Percentiles rank a stretch among this genome's conserved stretches.
These are phyloP conservation scores for Drosophila ohnishii DNA, from an alignment of 1,140 invertebrate genomes.

Conservation along the genomic window DNA sequence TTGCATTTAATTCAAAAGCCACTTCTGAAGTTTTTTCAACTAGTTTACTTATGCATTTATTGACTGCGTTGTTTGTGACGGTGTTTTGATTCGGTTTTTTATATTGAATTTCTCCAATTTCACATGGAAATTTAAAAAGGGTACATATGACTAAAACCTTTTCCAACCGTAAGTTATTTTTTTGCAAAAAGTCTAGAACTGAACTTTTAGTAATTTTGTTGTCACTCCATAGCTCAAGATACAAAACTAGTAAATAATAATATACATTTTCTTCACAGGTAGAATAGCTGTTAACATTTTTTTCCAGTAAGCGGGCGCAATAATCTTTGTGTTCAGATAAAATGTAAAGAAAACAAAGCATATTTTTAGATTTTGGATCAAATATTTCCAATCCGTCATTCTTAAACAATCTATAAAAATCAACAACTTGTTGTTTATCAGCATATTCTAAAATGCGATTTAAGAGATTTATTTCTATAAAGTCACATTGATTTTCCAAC, in stretches of 20 bases:
- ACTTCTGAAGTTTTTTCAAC: slow-evolving; percentile 26
- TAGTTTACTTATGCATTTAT: slow-evolving; percentile 14
- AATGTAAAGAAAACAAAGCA: slow-evolving; percentile 48
- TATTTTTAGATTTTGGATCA: slow-evolving; percentile 28
- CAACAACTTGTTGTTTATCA: slow-evolving; percentile 5
- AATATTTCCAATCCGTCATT: slow-evolving; percentile 21
- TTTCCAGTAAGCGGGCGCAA: slow-evolving; percentile 26
- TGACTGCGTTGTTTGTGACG: neutral
- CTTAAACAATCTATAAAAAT: slow-evolving; percentile 17
- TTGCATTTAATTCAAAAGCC: slow-evolving; percentile 3
- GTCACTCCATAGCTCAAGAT: slow-evolving; percentile 48
- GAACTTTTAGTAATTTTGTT: slow-evolving; percentile 20
- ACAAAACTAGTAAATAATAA: slow-evolving; percentile 49
- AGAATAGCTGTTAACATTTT: slow-evolving; percentile 19
- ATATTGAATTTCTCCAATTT: neutral
- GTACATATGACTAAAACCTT: slow-evolving; percentile 49
- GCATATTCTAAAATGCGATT: slow-evolving; percentile 42
- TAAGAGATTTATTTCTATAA: slow-evolving; percentile 36
- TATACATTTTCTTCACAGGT: slow-evolving; percentile 25
- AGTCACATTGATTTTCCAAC: neutral
- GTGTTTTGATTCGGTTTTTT: neutral
- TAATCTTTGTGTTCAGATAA: slow-evolving; percentile 40
- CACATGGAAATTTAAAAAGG: slow-evolving; percentile 35
- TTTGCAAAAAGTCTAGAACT: slow-evolving; percentile 42
- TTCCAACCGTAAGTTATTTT: slow-evolving; percentile 20